Base-by-base conservation (phyloP, 1,140 invertebrate genomes). In the Neelides sp. region DNA sequence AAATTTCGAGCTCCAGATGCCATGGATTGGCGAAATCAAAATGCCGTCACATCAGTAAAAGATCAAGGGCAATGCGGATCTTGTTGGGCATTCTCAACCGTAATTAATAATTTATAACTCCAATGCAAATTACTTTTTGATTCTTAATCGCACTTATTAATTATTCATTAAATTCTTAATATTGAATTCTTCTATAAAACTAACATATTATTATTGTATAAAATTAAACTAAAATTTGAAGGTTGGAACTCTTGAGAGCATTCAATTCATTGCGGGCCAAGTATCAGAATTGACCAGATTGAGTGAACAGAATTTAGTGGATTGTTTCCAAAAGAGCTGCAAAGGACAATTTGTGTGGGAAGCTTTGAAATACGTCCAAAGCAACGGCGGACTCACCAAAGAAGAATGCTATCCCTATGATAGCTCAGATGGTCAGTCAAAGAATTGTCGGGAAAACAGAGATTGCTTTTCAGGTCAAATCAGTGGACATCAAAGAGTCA, bases 251-350 rank as follows among this genome's bases (percentile, higher is more conserved):
- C n/a, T n/a, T n/a, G n/a, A n/a, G n/a, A n/a, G n/a, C n/a, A n/a
- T n/a, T n/a, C n/a, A n/a, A n/a, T n/a, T n/a, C n/a, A n/a, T n/a
- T n/a, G n/a, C n/a, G n/a, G n/a, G n/a, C n/a, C n/a, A n/a, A n/a
- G n/a, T n/a, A n/a, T n/a, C n/a, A n/a, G n/a, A n/a, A n/a, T 42
- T 8, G 28, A 17, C 30, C 13, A 8, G 30, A 97, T 91, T 57
- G 95, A 93, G 88, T 58, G 94, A 98, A 71, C 94, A 98, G 73
- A 96, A 98, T 68, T 71, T 98, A 37, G 76, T 98, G 23, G 95
- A 98, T 72, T 98, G 95, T 65, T 92, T 89, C 2, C 5, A 19
- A 42, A 39, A 17, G 13, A 39, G 94, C 34, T 98, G n/a, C n/a
- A n/a, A 86, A 58, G 93, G 93, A 60, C 93, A 93, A 51, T 70